Evolutionary conservation across 1,140 invertebrate genomes (phyloP), one percentile per base, ranked within the genome.

Genomic region (Drosophila simulans): DNA sequence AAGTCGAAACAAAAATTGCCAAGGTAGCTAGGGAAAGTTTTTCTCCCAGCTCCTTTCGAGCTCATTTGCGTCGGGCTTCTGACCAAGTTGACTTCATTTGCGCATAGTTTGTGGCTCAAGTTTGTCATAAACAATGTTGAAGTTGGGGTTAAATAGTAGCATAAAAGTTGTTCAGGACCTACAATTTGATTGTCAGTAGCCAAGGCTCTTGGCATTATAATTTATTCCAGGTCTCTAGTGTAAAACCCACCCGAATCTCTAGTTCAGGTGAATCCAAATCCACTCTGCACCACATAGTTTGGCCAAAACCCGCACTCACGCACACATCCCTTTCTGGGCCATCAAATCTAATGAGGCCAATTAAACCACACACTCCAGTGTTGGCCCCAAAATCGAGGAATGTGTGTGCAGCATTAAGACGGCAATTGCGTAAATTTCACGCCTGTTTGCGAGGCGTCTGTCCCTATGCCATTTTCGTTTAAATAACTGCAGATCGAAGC

Each of bases 391-490:
- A 89, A 68, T 52, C 82, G 76, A 60, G 66, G 5, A 59, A 89
- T 80, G 79, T 89, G 84, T 89, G 80, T 68, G 53, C 31, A 70
- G 60, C 84, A 88, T 88, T 89, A 89, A 77, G 79, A 72, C 45
- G 84, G 80, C 84, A 89, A 89, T 88, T 89, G 80, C 80, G 84
- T 89, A 88, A 89, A 88, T 88, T 88, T 86, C 82, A 86, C 83
- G 82, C 79, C 83, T 69, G 56, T 53, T 75, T 37, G 51, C 42
- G 27, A 48, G 43, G 72, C 66, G 27, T 25, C 43, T 40, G 17
- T 48, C 43, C 64, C 40, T 35, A 40, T 70, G 64, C 43, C 58
- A 65, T 51, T 58, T 63, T 25, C 69, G 69, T 86, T 86, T 86
- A 86, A 86, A 86, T 88, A 82, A 68, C 58, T 73, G 48, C 77